Evolutionary conservation across 2,797 vertebrate genomes (phyloP), one percentile per base, ranked within the genome.

Genomic region (Periophthalmus magnuspinnatus): DNA sequence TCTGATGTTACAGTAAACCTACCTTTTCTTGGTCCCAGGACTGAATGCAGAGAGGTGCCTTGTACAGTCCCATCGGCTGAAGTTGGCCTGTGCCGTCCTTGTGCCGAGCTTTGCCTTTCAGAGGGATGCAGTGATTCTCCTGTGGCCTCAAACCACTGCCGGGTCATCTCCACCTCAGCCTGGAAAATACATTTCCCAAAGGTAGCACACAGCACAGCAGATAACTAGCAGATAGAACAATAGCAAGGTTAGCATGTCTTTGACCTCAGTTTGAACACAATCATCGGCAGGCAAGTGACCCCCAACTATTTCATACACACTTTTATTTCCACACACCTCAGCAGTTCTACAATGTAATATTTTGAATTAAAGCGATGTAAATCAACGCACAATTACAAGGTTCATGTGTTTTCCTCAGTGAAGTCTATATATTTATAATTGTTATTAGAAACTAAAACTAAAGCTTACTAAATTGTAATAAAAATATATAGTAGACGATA

Each of bases 201-300:
- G 88, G 90, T 87, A 84, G 87, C 66, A 80, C 74, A 72, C 68
- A 64, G 8, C 45, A 65, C 45, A 48, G 63, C 68, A 81, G 74
- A 86, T 81, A 84, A 81, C 77, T 70, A 66, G 45, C 70, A 78
- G 80, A 85, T 72, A 89, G 88, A 90, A 91, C 89, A 90, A 90
- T 84, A 82, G 74, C 89, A 93, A 91, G 91, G 92, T 89, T 84
- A 84, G 28, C 3, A 54, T 81, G 89, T 90, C 82, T 90, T 90
- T 90, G 84, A 85, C 81, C 80, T 70, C 48, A 75, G 62, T 83
- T 67, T 78, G 82, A 81, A 77, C 65, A 75, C 56, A 75, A 75
- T 81, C 72, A 82, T 84, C 77, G 47, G 41, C 62, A 74, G 81
- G 81, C 82, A 77, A 81, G 68, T 72, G 83, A 88, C 79, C 84